Base-by-base conservation (phyloP, 2,797 vertebrate species). In the Hapalemur alaotrensis region DNA sequence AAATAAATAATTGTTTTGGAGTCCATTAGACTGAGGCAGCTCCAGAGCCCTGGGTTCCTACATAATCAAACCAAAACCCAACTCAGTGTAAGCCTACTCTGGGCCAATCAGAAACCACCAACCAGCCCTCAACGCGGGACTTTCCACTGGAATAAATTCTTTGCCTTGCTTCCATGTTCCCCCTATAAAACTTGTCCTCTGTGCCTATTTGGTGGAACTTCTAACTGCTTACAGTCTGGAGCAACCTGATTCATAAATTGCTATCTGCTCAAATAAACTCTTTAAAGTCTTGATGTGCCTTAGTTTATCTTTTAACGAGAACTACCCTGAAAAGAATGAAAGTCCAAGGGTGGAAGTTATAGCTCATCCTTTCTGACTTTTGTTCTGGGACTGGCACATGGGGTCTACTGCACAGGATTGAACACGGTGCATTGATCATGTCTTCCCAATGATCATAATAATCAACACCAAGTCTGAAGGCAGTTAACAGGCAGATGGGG, bases 381-480 rank as follows among this genome's bases (percentile, higher is more conserved):
- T 80, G 52, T 54, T 86, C 96, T 41, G 54, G 38, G 48, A 6
- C 28, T 1, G 0, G 52, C 20, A 28, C 35, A 22, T 35, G 15
- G 46, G n/a, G 13, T 79, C 80, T 48, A 25, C 9, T 13, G 22
- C n/a, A 15, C 22, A 57, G 57, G 32, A 69, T 79, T 87, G 83
- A 90, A 46, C 14, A 46, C 7, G 54, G 61, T 18, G 25, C 30
- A 38, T 70, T 83, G 82, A 89, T 82, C 57, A 46, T 41, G 57
- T 22, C 59, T 80, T 67, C 54, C 70, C 4, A 2, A 57, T 3
- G 69, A 83, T 72, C 43, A 38, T 76, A 92, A 88, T 88, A 85
- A 89, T 80, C 93, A 84, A 54, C 75, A 89, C 80, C 75, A 79
- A 48, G 69, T 92, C 87, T 75, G 57, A 35, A 96, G 38, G 91